These are phyloP conservation scores for Heterochromis multidens DNA, from an alignment of 2,113 vertebrate genomes.

Conservation along the genomic window DNA sequence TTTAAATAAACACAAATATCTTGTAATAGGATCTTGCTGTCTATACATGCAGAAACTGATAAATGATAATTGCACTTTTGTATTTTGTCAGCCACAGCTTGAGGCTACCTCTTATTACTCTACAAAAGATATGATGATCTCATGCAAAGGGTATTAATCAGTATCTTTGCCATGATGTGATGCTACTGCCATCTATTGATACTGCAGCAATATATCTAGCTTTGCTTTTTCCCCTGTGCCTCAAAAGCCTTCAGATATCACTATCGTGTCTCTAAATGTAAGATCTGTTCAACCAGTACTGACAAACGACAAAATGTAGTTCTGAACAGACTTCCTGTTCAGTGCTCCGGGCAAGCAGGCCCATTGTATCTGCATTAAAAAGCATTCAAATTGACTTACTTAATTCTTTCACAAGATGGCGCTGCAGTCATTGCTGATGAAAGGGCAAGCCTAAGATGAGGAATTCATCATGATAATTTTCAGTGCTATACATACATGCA, in stretches of 20 bases:
- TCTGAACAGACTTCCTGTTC: not conserved
- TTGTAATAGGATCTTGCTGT: not conserved
- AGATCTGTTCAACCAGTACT: not conserved
- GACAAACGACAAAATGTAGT: not conserved
- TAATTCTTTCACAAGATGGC: conserved; percentile 56
- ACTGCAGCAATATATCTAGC: not conserved
- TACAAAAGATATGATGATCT: not conserved
- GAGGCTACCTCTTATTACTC: conserved; percentile 19
- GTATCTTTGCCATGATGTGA: conserved; percentile 18
- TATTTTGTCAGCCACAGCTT: conserved; percentile 33
- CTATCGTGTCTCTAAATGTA: not conserved
- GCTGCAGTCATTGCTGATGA: conserved; percentile 17
- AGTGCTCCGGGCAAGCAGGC: not conserved
- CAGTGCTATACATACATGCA: not conserved
- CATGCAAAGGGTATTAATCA: conserved; percentile 17
- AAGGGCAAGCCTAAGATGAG: not conserved
- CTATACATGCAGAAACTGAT: conserved; percentile 12
- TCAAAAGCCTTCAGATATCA: not conserved
- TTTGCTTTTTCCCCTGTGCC: not conserved
- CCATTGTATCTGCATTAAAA: not conserved
- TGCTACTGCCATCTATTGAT: conserved; percentile 71
- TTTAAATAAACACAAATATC: conserved; percentile 27
- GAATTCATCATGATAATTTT: not conserved
- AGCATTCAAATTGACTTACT: not conserved
- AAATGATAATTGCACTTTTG: conserved; percentile 29